Evolutionary conservation across 2,888 invertebrate genomes (phyloP).

Genomic region (Aphrophora alni): DNA sequence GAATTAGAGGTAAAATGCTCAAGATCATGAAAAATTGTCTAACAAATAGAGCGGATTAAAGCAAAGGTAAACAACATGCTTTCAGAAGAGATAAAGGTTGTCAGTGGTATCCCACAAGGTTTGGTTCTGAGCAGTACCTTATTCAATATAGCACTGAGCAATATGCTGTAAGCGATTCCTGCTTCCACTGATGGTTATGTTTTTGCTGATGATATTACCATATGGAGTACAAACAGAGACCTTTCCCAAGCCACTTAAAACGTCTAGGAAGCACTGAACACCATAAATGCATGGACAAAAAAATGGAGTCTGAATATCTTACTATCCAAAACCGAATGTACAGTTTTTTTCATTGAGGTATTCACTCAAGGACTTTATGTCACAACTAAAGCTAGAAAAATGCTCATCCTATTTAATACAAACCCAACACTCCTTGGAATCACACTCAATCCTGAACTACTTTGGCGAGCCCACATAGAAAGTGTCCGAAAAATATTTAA

Average conservation of each 20-base stretch:
- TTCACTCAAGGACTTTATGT: not conserved
- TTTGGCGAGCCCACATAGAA: not conserved
- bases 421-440: not conserved
- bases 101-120: not conserved
- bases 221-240: not conserved
- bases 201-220: not conserved
- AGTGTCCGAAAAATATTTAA: not conserved
- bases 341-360: not conserved
- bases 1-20: not conserved
- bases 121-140: not conserved
- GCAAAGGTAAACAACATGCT: not conserved
- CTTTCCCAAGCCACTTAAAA: slow-evolving; percentile 36
- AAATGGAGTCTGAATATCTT: slow-evolving; percentile 10
- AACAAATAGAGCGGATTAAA: not conserved
- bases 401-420: not conserved
- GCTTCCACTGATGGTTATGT: not conserved
- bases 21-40: not conserved
- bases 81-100: not conserved
- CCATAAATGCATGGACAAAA: slow-evolving; percentile 25
- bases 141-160: not conserved
- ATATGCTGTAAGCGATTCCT: not conserved
- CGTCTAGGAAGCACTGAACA: not conserved
- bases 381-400: not conserved
- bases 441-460: not conserved
- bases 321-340: not conserved